These are phyloP conservation scores for Empis stercorea DNA, from an alignment of 2,888 invertebrate genomes.

Conservation along the genomic window DNA sequence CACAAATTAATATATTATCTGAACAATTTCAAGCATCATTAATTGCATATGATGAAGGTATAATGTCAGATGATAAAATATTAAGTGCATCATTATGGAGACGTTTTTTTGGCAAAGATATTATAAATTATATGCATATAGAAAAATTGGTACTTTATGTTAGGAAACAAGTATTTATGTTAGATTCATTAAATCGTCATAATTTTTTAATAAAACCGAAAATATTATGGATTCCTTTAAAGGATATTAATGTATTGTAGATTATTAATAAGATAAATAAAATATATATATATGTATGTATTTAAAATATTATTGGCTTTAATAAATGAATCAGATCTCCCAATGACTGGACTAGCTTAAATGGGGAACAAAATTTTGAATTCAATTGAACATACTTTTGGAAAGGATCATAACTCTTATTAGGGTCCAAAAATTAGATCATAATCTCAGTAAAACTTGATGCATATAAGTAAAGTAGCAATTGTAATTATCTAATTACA, in stretches of 20 bases:
- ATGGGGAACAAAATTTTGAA: too few relatives aligned
- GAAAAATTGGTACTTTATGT: conserved; percentile 63
- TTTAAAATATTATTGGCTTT: too few relatives aligned
- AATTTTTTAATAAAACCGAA: conserved; percentile 44
- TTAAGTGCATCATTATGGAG: conserved; percentile 79
- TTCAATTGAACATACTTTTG: too few relatives aligned
- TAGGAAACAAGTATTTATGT: conserved; percentile 54
- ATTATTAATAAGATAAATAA: too few relatives aligned
- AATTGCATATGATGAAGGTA: conserved; percentile 77
- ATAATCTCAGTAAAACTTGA: too few relatives aligned
- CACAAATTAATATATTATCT: conserved; percentile 52
- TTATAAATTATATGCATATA: conserved; percentile 50
- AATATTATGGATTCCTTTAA: conserved; percentile 38
- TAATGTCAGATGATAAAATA: conserved; percentile 58
- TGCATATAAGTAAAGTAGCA: too few relatives aligned
- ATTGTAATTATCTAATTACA: too few relatives aligned
- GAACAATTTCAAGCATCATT: conserved; percentile 75
- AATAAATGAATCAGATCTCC: too few relatives aligned
- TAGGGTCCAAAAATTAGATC: too few relatives aligned
- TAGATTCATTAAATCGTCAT: conserved; percentile 45
- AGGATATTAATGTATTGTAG: neutral
- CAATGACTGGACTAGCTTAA: too few relatives aligned
- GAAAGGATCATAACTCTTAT: too few relatives aligned
- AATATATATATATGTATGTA: too few relatives aligned
- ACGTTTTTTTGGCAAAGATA: conserved; percentile 55